Conservation (phyloP, 64 coral and sea anemone species). For the Stylophora pistillata region DNA sequence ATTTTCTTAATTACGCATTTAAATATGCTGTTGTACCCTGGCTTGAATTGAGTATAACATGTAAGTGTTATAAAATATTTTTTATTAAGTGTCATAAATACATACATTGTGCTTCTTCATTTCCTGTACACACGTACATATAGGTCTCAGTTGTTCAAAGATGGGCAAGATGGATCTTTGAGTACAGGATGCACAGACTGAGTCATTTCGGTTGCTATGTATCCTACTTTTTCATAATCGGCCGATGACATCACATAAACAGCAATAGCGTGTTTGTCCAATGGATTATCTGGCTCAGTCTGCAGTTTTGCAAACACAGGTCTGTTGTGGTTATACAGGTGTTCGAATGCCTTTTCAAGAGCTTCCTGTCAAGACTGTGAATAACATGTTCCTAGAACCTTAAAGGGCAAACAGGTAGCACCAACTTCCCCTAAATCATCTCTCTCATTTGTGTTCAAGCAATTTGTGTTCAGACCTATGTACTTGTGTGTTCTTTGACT, state of each 20-base stretch:
- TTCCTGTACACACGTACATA: too few species aligned
- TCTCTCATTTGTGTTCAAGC: background rate
- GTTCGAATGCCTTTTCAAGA: constrained; percentile 26
- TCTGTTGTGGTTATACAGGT: constrained; percentile 42
- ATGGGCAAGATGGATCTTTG: background rate
- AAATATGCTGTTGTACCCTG: too few species aligned
- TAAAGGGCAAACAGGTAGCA: constrained; percentile 6
- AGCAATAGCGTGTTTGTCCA: constrained; percentile 62
- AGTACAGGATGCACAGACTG: constrained; percentile 52
- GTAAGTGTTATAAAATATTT: too few species aligned
- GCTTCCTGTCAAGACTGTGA: background rate
- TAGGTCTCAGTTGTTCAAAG: too few species aligned
- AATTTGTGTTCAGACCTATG: background rate
- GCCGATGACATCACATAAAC: constrained; percentile 10
- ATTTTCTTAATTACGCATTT: too few species aligned
- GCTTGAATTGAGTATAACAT: too few species aligned
- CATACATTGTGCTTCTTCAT: too few species aligned
- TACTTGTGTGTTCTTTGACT: background rate
- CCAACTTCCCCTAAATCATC: too few species aligned
- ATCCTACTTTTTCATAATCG: constrained; percentile 48
- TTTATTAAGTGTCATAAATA: too few species aligned
- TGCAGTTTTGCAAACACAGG: constrained; percentile 42
- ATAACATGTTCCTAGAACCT: constrained; percentile 50
- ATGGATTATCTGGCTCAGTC: constrained; percentile 51
- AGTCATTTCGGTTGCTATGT: constrained; percentile 75